Conservation (phyloP, 92 coral and sea anemone species). For the Paramuricea clavata region DNA sequence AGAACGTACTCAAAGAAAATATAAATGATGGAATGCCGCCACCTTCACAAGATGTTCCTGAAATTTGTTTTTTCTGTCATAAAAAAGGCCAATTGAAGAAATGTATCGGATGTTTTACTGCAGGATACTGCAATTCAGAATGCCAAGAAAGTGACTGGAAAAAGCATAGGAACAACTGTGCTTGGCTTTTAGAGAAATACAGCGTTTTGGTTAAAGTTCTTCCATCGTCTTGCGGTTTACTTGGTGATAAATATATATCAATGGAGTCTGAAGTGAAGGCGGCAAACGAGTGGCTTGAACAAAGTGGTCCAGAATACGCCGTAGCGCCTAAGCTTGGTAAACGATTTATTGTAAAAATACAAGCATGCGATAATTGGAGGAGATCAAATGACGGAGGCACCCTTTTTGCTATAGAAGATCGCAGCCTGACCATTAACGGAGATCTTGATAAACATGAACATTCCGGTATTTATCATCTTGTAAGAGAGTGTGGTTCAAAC, state of each 20-base stretch:
- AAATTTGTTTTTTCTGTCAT: conserved; percentile 73
- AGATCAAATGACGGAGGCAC: neutral
- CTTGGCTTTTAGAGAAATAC: conserved; percentile 50
- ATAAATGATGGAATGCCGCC: conserved; percentile 69
- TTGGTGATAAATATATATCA: neutral
- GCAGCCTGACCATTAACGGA: conserved; percentile 22
- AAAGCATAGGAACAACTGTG: conserved; percentile 67
- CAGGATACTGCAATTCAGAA: conserved; percentile 66
- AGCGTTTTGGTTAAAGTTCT: conserved; percentile 58
- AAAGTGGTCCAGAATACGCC: conserved; percentile 67
- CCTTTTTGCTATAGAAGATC: neutral
- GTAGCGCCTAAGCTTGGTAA: conserved; percentile 62
- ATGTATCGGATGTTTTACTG: conserved; percentile 70
- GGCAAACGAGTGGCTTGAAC: conserved; percentile 53
- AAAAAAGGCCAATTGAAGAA: conserved; percentile 22
- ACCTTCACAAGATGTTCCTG: conserved; percentile 21
- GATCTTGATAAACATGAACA: neutral
- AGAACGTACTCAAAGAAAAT: conserved; percentile 64
- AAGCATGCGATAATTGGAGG: neutral
- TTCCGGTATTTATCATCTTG: neutral
- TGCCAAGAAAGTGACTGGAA: conserved; percentile 72
- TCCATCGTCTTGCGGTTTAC: neutral
- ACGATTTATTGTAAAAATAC: conserved; percentile 74
- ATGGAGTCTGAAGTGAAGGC: neutral
- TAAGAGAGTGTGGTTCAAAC: neutral